Base-by-base conservation (phyloP, 1,140 invertebrate genomes). In the Plectrocnemia conspersa region DNA sequence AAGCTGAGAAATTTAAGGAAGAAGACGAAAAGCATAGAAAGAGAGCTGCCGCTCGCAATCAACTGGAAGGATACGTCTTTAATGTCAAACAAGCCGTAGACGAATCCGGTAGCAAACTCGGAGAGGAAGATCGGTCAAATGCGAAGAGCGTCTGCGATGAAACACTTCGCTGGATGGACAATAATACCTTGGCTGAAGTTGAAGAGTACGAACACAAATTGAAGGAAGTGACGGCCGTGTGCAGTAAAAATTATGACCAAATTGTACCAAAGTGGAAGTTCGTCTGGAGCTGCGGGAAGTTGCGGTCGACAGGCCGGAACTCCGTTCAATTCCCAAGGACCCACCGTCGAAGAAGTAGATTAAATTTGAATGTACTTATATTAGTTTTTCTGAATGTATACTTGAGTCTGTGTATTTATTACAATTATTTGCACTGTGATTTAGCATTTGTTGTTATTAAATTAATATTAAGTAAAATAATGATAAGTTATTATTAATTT, bases 311-410 rank as follows among this genome's bases (percentile, higher is more conserved):
- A 73, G 49, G 65, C 65, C 9, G 57, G 61, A 3, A 68, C 69
- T 33, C 62, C 56, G 38, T 60, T 54, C 35, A 56, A 47, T 13
- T 56, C 58, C 36, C 62, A 64, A 22, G 81, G 81, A 40, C 82
- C 83, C 25, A 86, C 81, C 6, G 80, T 86, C 36, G 84, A 87
- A 66, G 84, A 86, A 70, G 84, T 87, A 19, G 83, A 86, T 66
- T 86, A 83, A 77, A 64, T 45, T 5, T n/a, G n/a, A n/a, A n/a
- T n/a, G n/a, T n/a, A n/a, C n/a, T 29, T 29, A 29, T 29, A 29
- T n/a, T n/a, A n/a, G n/a, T n/a, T n/a, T n/a, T 29, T n/a, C n/a
- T 29, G 27, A 6, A 29, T 29, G 6, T 29, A 29, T n/a, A 29
- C 6, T 7, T 7, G 6, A 29, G n/a, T 29, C n/a, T 29, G n/a